Evolutionary conservation across 2,888 invertebrate species (phyloP).

Genomic region (Nymphalis c-album): DNA sequence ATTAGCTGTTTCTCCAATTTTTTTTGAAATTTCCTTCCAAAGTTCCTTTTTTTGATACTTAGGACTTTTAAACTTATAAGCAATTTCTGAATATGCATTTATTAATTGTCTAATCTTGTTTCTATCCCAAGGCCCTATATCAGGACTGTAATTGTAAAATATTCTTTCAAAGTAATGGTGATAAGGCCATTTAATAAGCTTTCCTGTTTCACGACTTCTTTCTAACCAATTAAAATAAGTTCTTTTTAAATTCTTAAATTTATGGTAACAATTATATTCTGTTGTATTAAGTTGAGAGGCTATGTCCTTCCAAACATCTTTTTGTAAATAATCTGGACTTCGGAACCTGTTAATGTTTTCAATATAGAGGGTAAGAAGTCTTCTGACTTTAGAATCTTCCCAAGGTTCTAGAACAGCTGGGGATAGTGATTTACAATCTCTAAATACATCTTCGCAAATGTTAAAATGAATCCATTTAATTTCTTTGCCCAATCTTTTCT

Average conservation of each 20-base stretch:
- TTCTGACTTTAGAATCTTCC: constrained; percentile 67
- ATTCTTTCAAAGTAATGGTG: constrained; percentile 71
- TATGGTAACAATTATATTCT: constrained; percentile 71
- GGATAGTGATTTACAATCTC: constrained; percentile 62
- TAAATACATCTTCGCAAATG: constrained; percentile 70
- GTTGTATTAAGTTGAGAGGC: constrained; percentile 62
- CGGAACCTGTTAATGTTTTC: constrained; percentile 65
- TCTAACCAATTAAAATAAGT: constrained; percentile 68
- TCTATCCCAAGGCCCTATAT: constrained; percentile 60
- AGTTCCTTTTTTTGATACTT: constrained; percentile 70
- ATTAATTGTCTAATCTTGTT: constrained; percentile 61
- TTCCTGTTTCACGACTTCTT: constrained; percentile 58
- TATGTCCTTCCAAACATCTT: constrained; percentile 74
- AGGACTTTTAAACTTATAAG: constrained; percentile 66
- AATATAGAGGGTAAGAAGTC: constrained; percentile 63
- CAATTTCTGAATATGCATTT: constrained; percentile 62
- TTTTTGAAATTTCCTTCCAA: constrained; percentile 64
- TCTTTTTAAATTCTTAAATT: constrained; percentile 71
- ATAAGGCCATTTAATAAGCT: constrained; percentile 69
- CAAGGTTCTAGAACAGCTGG: constrained; percentile 61
- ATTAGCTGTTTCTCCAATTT: constrained; percentile 58
- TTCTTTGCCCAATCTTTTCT: constrained; percentile 65
- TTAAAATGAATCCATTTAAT: constrained; percentile 72
- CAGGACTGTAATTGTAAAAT: constrained; percentile 64
- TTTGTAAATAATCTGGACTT: constrained; percentile 59